These are phyloP conservation scores for Saccostrea cuccullata DNA, from an alignment of 1,140 invertebrate species.

Conservation along the genomic window DNA sequence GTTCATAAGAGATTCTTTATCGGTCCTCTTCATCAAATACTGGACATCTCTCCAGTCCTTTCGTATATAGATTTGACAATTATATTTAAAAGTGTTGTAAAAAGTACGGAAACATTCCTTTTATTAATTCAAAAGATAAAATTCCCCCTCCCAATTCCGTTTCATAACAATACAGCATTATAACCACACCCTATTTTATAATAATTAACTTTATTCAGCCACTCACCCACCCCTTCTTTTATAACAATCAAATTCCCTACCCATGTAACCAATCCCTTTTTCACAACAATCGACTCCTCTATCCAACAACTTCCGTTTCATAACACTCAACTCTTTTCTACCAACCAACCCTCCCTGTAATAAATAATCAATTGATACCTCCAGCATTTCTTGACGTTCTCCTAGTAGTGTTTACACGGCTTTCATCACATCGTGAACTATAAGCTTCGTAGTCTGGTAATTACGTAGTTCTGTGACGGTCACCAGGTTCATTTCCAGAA, in stretches of 20 bases:
- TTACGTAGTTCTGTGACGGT: constrained; percentile 63
- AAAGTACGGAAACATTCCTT: no score
- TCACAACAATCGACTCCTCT: background rate
- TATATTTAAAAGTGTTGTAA: no score
- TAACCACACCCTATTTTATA: no score
- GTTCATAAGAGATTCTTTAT: constrained; percentile 59
- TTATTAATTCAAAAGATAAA: no score
- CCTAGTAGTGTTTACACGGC: constrained; percentile 63
- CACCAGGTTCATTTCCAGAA: constrained; percentile 54
- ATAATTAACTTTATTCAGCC: no score
- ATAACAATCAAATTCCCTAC: no score
- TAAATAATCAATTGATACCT: constrained; percentile 45
- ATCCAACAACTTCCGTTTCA: no score
- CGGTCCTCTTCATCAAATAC: constrained; percentile 56
- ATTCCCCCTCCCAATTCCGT: no score
- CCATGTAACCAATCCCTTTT: background rate
- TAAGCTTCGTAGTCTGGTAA: constrained; percentile 57
- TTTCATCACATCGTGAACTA: constrained; percentile 64
- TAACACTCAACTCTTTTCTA: no score
- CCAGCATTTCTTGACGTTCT: constrained; percentile 48
- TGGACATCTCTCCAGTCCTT: constrained; percentile 66
- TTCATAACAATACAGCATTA: no score
- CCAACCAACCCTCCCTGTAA: background rate
- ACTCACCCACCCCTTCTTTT: no score
- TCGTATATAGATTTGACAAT: background rate